Conservation (phyloP, 2,797 vertebrate genomes). For the Malacoctenus gilli region DNA sequence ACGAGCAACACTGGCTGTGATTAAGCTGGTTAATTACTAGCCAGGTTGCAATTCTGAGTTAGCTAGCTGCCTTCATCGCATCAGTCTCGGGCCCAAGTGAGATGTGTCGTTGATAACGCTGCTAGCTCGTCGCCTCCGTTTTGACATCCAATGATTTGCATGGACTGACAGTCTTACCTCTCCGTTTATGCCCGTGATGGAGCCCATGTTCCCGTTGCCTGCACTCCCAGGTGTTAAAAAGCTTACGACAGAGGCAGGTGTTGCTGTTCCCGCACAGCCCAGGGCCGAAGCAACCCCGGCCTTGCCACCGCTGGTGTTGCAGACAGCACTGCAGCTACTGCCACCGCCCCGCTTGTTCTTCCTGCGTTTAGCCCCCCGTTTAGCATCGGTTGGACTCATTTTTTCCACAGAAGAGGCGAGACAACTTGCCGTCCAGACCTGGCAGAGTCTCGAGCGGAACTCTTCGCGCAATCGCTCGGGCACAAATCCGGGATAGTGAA, state of each 20-base stretch:
- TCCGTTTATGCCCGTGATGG: constrained; percentile 77
- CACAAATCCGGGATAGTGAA: constrained; percentile 62
- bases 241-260: constrained; percentile 79
- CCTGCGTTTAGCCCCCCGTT: constrained; percentile 96
- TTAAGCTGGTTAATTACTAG: constrained; percentile 19
- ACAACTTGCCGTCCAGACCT: constrained; percentile 79
- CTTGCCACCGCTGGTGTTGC: constrained; percentile 83
- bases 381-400: constrained; percentile 98
- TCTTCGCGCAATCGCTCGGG: constrained; percentile 58
- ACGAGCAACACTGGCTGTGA: not conserved
- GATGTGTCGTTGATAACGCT: constrained; percentile 69
- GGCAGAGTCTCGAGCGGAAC: constrained; percentile 73
- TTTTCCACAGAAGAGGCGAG: constrained; percentile 67
- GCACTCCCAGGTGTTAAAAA: constrained; percentile 78
- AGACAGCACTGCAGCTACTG: constrained; percentile 84
- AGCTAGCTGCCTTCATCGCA: constrained; percentile 50
- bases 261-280: constrained; percentile 71
- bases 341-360: constrained; percentile 97
- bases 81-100: constrained; percentile 64
- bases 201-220: constrained; percentile 67
- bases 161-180: constrained; percentile 76
- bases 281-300: constrained; percentile 86
- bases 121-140: constrained; percentile 34
- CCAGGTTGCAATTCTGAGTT: constrained; percentile 32
- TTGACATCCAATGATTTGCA: constrained; percentile 47